These are phyloP conservation scores for Crotalus tigris DNA, from an alignment of 2,113 vertebrate genomes.

Conservation along the genomic window DNA sequence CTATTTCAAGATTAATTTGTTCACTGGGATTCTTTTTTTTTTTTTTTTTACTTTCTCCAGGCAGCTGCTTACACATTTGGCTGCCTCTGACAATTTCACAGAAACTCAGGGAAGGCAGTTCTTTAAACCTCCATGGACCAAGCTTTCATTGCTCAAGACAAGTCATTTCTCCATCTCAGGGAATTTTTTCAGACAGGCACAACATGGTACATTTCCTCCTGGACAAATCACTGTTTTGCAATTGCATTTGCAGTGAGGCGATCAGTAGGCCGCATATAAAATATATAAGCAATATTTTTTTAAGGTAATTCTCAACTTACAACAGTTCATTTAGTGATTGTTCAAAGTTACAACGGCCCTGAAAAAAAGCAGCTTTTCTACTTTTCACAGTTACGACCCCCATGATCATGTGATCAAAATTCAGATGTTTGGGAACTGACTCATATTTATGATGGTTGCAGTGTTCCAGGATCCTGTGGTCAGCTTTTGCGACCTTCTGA, in stretches of 20 bases:
- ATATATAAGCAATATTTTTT: not conserved
- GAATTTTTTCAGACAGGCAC: not conserved
- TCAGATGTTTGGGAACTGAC: not conserved
- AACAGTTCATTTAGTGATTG: not conserved
- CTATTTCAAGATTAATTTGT: not conserved
- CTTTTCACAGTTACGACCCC: not conserved
- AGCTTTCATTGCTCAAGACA: not conserved
- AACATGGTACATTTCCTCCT: not conserved
- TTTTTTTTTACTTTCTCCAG: not conserved
- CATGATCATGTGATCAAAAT: not conserved
- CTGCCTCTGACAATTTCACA: not conserved
- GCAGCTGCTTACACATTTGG: conserved; percentile 24
- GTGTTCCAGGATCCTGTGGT: not conserved
- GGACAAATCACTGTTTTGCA: not conserved
- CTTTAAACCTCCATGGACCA: conserved; percentile 9
- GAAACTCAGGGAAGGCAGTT: conserved; percentile 1
- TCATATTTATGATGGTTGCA: not conserved
- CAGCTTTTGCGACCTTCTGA: not conserved
- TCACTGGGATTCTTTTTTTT: conserved; percentile 18
- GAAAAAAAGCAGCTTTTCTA: not conserved
- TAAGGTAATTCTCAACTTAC: not conserved
- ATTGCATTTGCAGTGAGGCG: not conserved
- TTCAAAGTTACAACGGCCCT: not conserved
- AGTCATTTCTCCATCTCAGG: not conserved
- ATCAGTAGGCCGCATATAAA: not conserved